Evolutionary conservation across 2,797 vertebrate genomes (phyloP).

Genomic region (Myotis myotis): DNA sequence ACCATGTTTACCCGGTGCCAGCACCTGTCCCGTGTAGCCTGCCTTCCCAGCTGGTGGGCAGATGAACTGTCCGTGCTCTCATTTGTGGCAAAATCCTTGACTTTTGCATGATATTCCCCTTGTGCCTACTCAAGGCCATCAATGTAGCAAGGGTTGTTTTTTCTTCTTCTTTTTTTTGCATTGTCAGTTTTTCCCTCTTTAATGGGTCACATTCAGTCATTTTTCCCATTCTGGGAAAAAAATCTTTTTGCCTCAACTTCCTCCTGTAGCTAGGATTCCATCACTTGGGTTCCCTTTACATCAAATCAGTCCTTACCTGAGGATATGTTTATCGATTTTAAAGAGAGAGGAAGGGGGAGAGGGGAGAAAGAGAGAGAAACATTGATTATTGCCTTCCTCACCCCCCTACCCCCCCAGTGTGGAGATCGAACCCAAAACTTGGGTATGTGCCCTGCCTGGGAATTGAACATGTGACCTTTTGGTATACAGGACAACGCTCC

Average conservation of each 20-base stretch:
- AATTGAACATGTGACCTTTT: neutral
- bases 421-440: neutral
- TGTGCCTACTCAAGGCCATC: neutral
- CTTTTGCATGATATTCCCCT: neutral
- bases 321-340: no score
- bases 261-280: neutral
- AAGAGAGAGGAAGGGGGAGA: no score
- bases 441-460: neutral
- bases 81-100: neutral
- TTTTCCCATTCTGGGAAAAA: neutral
- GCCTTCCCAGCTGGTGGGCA: neutral
- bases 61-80: neutral
- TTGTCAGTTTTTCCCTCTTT: neutral
- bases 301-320: neutral
- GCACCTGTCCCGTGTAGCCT: neutral
- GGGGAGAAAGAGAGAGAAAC: no score
- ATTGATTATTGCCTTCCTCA: no score
- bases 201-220: neutral
- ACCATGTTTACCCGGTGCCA: rapidly evolving
- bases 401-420: no score
- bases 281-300: neutral
- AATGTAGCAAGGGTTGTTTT: neutral
- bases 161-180: neutral
- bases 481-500: neutral
- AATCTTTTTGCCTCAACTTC: neutral